Percentiles rank a stretch among this genome's conserved stretches.
Conservation (phyloP, 2,888 invertebrate species). For the Bellardia bayeri region DNA sequence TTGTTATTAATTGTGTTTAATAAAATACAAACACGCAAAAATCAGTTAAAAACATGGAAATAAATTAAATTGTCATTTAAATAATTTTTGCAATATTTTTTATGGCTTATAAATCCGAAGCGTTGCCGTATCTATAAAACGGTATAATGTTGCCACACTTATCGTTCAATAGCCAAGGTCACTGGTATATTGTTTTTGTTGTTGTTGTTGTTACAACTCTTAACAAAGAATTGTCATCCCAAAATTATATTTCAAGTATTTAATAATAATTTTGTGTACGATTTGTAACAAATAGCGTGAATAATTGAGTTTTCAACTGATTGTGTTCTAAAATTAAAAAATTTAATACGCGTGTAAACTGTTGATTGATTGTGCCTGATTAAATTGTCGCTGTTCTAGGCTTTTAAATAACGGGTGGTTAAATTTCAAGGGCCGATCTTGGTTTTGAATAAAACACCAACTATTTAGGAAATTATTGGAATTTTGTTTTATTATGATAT, state of each 20-base stretch:
- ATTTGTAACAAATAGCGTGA: not conserved
- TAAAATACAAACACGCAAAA: conserved; percentile 25
- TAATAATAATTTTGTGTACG: not conserved
- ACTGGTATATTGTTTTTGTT: not conserved
- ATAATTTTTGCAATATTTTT: not conserved
- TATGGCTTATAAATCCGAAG: not conserved
- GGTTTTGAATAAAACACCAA: no score
- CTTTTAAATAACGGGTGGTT: no score
- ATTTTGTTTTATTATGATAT: no score
- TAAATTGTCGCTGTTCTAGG: not conserved
- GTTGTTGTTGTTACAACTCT: not conserved
- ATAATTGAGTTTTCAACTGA: not conserved
- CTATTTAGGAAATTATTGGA: no score
- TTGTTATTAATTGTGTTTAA: not conserved
- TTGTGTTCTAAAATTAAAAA: not conserved
- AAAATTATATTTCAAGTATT: conserved; percentile 1
- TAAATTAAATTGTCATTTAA: not conserved
- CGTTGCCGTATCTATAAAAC: not conserved
- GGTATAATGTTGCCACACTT: not conserved
- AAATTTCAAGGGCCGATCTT: no score
- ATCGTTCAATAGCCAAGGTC: not conserved
- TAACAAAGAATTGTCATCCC: not conserved
- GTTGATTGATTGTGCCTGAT: no score
- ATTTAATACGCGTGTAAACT: not conserved
- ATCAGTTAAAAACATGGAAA: not conserved